Evolutionary conservation across 2,113 vertebrate genomes (phyloP), one percentile per base, ranked within the genome.

Genomic region (Dissostichus mawsoni): DNA sequence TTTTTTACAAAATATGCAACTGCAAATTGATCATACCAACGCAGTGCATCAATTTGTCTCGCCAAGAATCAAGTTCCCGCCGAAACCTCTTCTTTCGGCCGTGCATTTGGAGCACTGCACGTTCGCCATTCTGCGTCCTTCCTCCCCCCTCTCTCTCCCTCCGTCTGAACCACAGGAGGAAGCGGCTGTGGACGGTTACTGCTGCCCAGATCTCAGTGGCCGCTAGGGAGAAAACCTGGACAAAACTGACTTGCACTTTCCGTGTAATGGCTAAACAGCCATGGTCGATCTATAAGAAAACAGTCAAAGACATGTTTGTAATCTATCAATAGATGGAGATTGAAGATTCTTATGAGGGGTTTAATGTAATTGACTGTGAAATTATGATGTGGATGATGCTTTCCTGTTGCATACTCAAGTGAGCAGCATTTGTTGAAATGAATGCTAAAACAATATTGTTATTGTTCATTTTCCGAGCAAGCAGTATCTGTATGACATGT

Each of bases 21-120:
- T 70, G 73, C 41, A 65, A 8, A 47, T 56, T 18, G 20, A 12
- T 84, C 97, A 96, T 97, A 98, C 98, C 98, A 91, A 99, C 96
- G 95, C 97, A 98, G 95, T 98, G 97, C 91, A 98, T 97, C 89
- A 99, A 91, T 94, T 96, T 97, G 93, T 98, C 95, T 92, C 98
- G 96, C 98, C 98, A 99, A 51, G 97, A 97, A 92, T 99, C 98
- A 92, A 99, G 97, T 95, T 98, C 97, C 95, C 97, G 96, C 95
- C 97, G 96, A 96, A 97, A 97, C 90, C 96, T 93, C 95, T 97
- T 89, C 96, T 96, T 94, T 99, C 97, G 90, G 96, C 96, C 95
- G 97, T 97, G 95, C 97, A 99, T 94, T 96, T 97, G 76, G 96
- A 95, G 94, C 98, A 99, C 95, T 96, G 97, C 86, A 95, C 95